Percentiles rank a stretch among this genome's conserved stretches.
These are phyloP conservation scores for Helarctos malayanus DNA, from an alignment of 2,797 vertebrate genomes.

Conservation along the genomic window DNA sequence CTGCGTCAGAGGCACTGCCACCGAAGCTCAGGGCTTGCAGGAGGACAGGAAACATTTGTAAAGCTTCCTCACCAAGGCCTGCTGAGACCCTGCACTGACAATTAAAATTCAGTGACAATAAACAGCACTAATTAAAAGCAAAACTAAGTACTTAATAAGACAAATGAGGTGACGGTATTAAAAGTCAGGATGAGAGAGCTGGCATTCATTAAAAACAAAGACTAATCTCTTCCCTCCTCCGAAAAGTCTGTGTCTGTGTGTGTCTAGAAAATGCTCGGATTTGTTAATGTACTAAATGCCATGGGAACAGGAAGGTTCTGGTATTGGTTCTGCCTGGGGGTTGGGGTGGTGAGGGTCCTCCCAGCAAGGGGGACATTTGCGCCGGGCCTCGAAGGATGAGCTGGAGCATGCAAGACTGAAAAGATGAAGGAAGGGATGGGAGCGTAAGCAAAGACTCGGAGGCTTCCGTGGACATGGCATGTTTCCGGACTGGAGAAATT, in stretches of 20 bases:
- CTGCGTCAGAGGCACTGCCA: neutral
- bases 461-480: neutral
- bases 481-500: neutral
- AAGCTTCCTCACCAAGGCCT: neutral
- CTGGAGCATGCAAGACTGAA: no score
- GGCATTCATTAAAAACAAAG: constrained; percentile 80
- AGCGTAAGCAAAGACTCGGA: neutral
- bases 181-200: constrained; percentile 63
- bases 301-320: neutral
- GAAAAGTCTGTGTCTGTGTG: neutral
- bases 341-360: neutral
- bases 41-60: neutral
- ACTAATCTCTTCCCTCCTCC: constrained; percentile 40
- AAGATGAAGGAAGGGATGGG: neutral
- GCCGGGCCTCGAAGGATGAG: neutral
- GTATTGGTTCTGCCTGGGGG: neutral
- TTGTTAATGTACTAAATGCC: neutral
- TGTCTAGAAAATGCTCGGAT: constrained; percentile 2
- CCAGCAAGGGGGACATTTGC: neutral
- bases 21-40: neutral
- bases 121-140: constrained; percentile 83
- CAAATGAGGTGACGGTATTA: constrained; percentile 75
- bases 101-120: constrained; percentile 77
- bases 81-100: constrained; percentile 23
- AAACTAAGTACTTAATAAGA: constrained; percentile 83